Conservation (phyloP, 1,140 invertebrate genomes). For the Aphaenogaster ashmeadi region DNA sequence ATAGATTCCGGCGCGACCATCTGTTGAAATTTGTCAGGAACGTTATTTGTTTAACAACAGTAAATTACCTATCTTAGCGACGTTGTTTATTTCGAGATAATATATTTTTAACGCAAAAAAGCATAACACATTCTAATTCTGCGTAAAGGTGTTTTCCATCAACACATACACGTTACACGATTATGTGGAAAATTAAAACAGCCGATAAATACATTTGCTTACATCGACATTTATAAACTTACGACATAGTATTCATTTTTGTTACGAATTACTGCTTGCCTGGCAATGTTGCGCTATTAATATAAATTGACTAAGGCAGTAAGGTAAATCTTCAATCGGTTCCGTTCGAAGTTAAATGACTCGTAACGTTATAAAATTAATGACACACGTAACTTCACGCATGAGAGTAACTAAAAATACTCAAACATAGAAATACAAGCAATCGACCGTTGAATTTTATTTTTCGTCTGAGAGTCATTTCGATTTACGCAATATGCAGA, state of each 20-base stretch:
- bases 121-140: slow-evolving; percentile 5
- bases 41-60: neutral
- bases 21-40: slow-evolving; percentile 55
- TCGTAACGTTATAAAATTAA: slow-evolving; percentile 20
- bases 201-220: neutral
- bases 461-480: neutral
- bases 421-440: neutral
- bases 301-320: slow-evolving; percentile 28
- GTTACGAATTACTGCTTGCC: neutral
- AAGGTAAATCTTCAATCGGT: slow-evolving; percentile 5
- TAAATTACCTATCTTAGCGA: neutral
- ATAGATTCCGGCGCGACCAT: neutral
- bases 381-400: neutral
- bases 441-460: neutral
- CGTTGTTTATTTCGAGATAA: neutral
- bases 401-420: slow-evolving; percentile 19
- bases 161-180: neutral
- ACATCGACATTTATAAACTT: neutral
- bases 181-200: neutral
- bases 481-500: neutral
- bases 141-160: neutral
- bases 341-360: slow-evolving; percentile 34
- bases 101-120: slow-evolving; percentile 19
- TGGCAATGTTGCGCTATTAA: neutral
- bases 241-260: neutral